Conservation (phyloP, 2,888 invertebrate species). For the Hypomecis atomaria region DNA sequence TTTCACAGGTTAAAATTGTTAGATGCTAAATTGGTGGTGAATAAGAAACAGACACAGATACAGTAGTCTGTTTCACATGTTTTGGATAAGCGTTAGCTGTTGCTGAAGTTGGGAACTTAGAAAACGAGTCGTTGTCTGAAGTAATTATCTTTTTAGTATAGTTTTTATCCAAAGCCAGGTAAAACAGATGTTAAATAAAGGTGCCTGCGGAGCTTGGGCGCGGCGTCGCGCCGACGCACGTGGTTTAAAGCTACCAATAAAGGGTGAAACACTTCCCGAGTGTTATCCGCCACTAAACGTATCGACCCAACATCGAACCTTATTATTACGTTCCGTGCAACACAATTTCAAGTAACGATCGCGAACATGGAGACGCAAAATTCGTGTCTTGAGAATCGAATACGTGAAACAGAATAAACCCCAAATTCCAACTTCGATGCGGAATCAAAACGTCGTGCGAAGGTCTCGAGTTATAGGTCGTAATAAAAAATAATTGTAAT, state of each 20-base stretch:
- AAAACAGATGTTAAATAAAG: slow-evolving; percentile 10
- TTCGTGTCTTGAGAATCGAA: not conserved
- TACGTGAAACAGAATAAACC: not conserved
- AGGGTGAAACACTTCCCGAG: slow-evolving; percentile 61
- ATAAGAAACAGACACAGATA: slow-evolving; percentile 10
- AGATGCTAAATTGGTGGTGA: slow-evolving; percentile 2
- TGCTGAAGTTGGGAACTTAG: slow-evolving; percentile 1
- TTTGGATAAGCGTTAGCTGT: too few relatives aligned
- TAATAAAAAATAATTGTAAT: slow-evolving; percentile 53
- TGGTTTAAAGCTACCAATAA: slow-evolving; percentile 64
- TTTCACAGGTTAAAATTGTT: not conserved
- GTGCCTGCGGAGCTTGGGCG: slow-evolving; percentile 11
- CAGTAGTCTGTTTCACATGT: slow-evolving; percentile 12
- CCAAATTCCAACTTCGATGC: not conserved
- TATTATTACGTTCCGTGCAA: not conserved
- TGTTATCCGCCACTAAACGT: slow-evolving; percentile 31
- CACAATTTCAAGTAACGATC: not conserved
- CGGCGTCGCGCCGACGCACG: slow-evolving; percentile 44
- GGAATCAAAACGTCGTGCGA: not conserved
- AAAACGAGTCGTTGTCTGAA: not conserved
- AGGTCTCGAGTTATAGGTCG: slow-evolving; percentile 39
- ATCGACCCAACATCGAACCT: not conserved
- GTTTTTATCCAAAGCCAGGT: not conserved
- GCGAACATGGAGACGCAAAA: not conserved
- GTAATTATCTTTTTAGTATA: not conserved